A percentile compares a stretch with the other conserved stretches of the same genome.
These are phyloP conservation scores for Tonatia bakeri DNA, from an alignment of 2,113 vertebrate genomes.

Conservation along the genomic window DNA sequence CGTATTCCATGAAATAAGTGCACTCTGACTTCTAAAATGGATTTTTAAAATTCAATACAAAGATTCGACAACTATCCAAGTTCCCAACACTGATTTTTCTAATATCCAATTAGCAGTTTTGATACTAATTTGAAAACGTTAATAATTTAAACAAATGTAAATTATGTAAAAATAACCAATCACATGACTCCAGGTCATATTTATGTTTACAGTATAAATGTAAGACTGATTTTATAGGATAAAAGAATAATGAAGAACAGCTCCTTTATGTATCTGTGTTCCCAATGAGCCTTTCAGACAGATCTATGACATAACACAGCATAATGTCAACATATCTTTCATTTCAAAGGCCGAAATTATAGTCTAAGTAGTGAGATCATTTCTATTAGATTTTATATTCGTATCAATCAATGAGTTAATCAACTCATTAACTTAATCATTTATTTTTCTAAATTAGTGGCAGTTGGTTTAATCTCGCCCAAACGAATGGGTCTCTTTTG, in stretches of 20 bases:
- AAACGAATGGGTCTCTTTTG: conserved; percentile 84
- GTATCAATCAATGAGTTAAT: background rate
- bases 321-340: background rate
- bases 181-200: background rate
- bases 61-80: background rate
- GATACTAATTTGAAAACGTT: conserved; percentile 30
- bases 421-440: conserved; percentile 2
- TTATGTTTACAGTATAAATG: conserved; percentile 8
- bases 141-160: conserved; percentile 18
- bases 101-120: conserved; percentile 22
- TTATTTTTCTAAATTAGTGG: background rate
- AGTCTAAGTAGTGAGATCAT: background rate
- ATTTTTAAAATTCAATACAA: background rate
- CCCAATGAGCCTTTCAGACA: background rate
- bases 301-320: background rate
- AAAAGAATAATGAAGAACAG: background rate
- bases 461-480: conserved; percentile 84
- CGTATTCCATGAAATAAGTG: background rate
- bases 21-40: background rate
- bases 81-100: conserved; percentile 20
- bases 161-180: background rate
- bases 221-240: background rate
- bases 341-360: background rate
- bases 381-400: conserved; percentile 33
- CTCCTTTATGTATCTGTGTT: background rate